Evolutionary conservation across 2,888 invertebrate species (phyloP), one percentile per base, ranked within the genome.

Genomic region (Neoaliturus tenellus): DNA sequence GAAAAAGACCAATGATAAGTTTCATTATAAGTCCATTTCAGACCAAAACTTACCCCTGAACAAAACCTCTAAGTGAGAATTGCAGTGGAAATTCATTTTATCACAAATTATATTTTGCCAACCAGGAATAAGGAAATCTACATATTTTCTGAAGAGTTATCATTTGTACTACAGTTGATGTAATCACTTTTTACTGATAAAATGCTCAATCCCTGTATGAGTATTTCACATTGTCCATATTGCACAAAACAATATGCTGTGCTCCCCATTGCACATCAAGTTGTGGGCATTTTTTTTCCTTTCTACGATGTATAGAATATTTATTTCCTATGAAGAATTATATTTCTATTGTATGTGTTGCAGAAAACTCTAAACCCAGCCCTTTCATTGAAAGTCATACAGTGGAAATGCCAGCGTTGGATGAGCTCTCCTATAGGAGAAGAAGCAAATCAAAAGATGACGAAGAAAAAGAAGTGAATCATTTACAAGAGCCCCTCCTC

Each of bases 361-460:
- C 31, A 62, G 62, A 62, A 62, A 62, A 31, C 14, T 28, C 3
- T 17, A 62, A 62, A 62, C 4, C 1, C 4, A 62, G 3, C 14
- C 4, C 62, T 3, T 23, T 12, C 48, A 55, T 14, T 28, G 62
- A 62, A 28, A 62, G 31, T 62, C 62, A 62, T 17, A 28, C 14
- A 1, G 62, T 62, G 28, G 62, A 62, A 14, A 62, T 62, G 62
- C 1, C 62, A n/a, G 62, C 28, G 31, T 28, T 62, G 31, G 31
- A 62, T 0, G 62, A 62, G 28, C 8, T 3, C 28, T 62, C 28
- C 12, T 14, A 62, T 31, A 17, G 25, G 14, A 17, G 62, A 31
- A 62, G 28, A 62, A 62, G 62, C 62, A 62, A 17, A 31, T 28
- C n/a, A 20, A 62, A 62, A 62, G 62, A 62, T 14, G 62, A 62